Percentiles rank a stretch among this genome's conserved stretches.
Conservation (phyloP, 2,113 vertebrate species). For the Callorhinus ursinus region DNA sequence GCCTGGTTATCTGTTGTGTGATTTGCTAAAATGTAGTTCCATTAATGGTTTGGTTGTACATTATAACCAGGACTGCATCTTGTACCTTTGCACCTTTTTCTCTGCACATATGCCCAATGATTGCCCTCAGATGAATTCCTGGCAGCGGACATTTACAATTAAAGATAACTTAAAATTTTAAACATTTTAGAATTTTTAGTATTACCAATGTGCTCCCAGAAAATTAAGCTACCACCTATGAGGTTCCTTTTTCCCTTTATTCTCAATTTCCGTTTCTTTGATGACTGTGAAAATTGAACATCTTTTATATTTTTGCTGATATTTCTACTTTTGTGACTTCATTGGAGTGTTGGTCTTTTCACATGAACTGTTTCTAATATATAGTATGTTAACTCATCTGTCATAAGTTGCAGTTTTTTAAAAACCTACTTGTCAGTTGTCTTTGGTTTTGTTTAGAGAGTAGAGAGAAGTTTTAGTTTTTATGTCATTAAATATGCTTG, state of each 20-base stretch:
- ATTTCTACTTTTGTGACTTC: not conserved
- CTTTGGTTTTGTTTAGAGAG: not conserved
- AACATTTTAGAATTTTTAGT: not conserved
- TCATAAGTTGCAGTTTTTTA: not conserved
- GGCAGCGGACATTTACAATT: not conserved
- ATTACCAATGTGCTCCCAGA: not conserved
- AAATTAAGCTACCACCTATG: not conserved
- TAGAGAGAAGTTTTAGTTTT: not conserved
- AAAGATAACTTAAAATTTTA: not conserved
- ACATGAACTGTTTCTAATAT: not conserved
- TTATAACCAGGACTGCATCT: not conserved
- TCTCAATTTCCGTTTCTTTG: not conserved
- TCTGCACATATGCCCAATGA: not conserved
- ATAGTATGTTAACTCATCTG: not conserved
- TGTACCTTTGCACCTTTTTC: not conserved
- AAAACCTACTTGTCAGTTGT: not conserved
- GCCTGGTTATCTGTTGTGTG: not conserved
- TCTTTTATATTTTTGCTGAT: not conserved
- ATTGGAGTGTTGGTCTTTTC: not conserved
- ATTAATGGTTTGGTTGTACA: fast-evolving
- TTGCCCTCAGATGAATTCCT: not conserved
- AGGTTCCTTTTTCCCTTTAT: not conserved
- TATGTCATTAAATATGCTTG: not conserved
- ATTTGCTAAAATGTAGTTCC: not conserved
- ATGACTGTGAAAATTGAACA: not conserved